Evolutionary conservation across 2,888 invertebrate species (phyloP), one percentile per base, ranked within the genome.

Genomic region (Molorchus minor): DNA sequence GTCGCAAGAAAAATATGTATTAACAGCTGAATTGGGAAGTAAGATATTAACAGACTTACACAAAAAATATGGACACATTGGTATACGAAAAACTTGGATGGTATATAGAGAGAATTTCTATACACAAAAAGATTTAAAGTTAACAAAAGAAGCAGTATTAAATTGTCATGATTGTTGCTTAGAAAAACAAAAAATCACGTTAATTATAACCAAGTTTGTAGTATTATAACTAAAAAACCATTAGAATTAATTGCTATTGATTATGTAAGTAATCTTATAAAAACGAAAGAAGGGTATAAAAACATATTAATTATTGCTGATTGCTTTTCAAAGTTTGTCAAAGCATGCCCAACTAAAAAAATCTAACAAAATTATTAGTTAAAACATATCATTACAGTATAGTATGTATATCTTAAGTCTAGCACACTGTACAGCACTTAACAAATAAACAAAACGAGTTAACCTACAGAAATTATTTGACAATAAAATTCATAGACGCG

Each of bases 31-130:
- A 17, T 12, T 21, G 4, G 21, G 21, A 12, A 38, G 25, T 0
- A 1, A 12, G 5, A 36, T 49, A 13, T 20, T 49, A 3, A 4
- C 7, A 2, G 36, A 49, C 12, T 16, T 49, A 10, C 36, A 49
- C 19, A 0, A 17, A 1, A 25, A 12, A 49, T 21, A 20, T 4
- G 36, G 21, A 20, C 49, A 49, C 16, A 3, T 12, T 16, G 49
- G 49, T 8, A 13, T 21, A 13, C 36, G 21, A 16, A 47, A 36
- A 36, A 38, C 19, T 10, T 36, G 36, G 36, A 1, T 38, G 1
- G 7, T 49, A 36, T 49, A 21, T 38, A 36, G 49, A 12, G 38
- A 49, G 12, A 49, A 49, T 36, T 49, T 36, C 25, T 36, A 15
- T 21, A 2, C 21, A 1, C 12, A 49, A 49, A 20, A 36, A 7